Evolutionary conservation across 2,797 vertebrate species (phyloP), one percentile per base, ranked within the genome.

Genomic region (Geotrypetes seraphini): DNA sequence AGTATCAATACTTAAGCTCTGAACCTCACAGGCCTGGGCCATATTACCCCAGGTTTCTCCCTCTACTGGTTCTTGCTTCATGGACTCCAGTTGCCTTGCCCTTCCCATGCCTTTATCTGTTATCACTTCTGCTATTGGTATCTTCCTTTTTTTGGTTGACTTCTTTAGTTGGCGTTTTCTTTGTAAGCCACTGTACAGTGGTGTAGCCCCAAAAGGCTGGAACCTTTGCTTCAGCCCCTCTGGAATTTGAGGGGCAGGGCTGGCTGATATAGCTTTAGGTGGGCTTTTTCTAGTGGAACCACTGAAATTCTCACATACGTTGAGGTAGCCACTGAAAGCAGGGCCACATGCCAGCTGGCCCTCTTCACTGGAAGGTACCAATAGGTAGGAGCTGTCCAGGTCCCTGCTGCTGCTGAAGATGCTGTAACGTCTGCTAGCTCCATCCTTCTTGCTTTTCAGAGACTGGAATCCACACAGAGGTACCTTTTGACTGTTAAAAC

Each of bases 191-290:
- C 8, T 57, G 41, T 34, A 34, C 0, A 47, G 60, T 3, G 43
- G 64, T 28, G 44, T 71, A 15, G 81, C 75, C 28, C 84, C 85
- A 2, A 89, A 90, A n/a, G 86, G 85, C 19, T 73, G 66, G 58
- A 88, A 91, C 2, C 87, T 65, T 41, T 86, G 88, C 31, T 57
- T 79, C 16, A 90, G 73, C 7, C 81, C 85, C 0, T 55, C 31
- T 0, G 85, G 86, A 8, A 89, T 48, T 26, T 57, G 45, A 2
- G 86, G 88, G 0, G 79, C 68, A 0, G 71, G 76, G 8, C 61
- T 24, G 3, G 78, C 41, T 0, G 77, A 77, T 51, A 89, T 63
- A 10, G 79, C 46, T 12, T 67, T 53, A 7, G 71, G 71, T 2
- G 12, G 24, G 31, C 28, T 59, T 41, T 65, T 51, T 7, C 48